Conservation (phyloP, 2,888 invertebrate genomes). For the Pyrrhosoma nymphula region DNA sequence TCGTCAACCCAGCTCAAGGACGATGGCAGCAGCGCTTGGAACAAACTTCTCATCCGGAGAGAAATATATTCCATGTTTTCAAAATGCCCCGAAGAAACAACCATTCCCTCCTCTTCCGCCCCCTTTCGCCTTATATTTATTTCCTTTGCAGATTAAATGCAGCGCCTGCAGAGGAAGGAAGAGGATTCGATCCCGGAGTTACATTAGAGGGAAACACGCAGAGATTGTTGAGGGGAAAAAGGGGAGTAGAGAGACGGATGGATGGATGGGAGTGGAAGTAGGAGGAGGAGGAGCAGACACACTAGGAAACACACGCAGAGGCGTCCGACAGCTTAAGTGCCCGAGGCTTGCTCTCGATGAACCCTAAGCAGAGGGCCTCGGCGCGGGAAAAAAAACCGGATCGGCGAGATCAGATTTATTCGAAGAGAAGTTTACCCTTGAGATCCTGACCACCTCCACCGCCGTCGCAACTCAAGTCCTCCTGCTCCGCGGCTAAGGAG, state of each 20-base stretch:
- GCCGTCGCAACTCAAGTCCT: neutral
- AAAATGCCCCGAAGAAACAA: neutral
- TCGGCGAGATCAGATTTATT: neutral
- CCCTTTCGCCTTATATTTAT: neutral
- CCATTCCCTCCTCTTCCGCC: neutral
- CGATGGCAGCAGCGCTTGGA: neutral
- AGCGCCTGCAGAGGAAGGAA: neutral
- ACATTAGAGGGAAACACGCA: neutral
- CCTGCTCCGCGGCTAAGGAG: neutral
- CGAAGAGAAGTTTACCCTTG: conserved; percentile 21
- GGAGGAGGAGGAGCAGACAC: neutral
- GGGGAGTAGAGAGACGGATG: neutral
- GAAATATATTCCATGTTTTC: conserved; percentile 32
- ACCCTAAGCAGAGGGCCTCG: conserved; percentile 14
- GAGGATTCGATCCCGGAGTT: neutral
- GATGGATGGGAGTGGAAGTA: neutral
- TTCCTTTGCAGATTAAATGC: neutral
- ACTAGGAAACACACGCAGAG: neutral
- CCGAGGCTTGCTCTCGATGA: neutral
- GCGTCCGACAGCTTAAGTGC: conserved; percentile 32
- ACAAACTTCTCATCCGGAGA: neutral
- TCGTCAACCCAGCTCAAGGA: neutral
- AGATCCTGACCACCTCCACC: neutral
- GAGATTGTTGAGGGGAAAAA: neutral
- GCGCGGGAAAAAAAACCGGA: neutral